Evolutionary conservation across 1,140 invertebrate species (phyloP).

Genomic region (Lineus longissimus): DNA sequence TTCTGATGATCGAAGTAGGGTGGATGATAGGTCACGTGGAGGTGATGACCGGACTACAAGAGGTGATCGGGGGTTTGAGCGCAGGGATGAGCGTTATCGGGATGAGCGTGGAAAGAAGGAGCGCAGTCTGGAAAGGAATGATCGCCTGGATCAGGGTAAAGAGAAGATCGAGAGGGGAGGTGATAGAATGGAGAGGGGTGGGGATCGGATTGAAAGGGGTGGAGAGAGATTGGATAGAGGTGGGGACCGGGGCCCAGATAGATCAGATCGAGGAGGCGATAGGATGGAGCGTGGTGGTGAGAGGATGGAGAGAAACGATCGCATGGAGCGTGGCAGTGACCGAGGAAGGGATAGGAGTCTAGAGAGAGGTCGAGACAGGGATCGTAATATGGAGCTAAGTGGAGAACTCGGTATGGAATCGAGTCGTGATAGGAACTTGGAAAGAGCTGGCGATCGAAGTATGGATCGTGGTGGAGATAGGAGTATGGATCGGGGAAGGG

Average conservation of each 20-base stretch:
- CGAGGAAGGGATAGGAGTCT: not conserved
- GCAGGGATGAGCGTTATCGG: no score
- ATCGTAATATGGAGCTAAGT: slow-evolving; percentile 3
- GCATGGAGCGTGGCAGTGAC: not conserved
- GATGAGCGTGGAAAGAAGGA: slow-evolving; percentile 5
- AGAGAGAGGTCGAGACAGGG: not conserved
- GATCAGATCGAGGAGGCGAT: no score
- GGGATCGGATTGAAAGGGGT: not conserved
- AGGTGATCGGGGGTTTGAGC: no score
- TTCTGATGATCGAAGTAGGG: no score
- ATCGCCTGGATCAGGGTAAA: slow-evolving; percentile 23
- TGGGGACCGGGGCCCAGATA: slow-evolving; percentile 6
- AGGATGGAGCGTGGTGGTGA: slow-evolving; percentile 1
- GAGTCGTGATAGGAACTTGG: slow-evolving; percentile 54
- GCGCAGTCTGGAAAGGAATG: slow-evolving; percentile 46
- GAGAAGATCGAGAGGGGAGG: slow-evolving; percentile 8
- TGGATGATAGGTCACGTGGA: no score
- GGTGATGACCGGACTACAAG: no score
- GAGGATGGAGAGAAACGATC: slow-evolving; percentile 2
- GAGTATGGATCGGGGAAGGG: slow-evolving; percentile 17
- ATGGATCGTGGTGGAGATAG: slow-evolving; percentile 50
- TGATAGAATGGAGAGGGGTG: not conserved
- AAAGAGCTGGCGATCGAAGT: slow-evolving; percentile 45
- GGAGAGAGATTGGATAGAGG: not conserved
- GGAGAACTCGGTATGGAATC: slow-evolving; percentile 25